Conservation (phyloP, 2,113 vertebrate genomes). For the Sphaerodactylus townsendi region DNA sequence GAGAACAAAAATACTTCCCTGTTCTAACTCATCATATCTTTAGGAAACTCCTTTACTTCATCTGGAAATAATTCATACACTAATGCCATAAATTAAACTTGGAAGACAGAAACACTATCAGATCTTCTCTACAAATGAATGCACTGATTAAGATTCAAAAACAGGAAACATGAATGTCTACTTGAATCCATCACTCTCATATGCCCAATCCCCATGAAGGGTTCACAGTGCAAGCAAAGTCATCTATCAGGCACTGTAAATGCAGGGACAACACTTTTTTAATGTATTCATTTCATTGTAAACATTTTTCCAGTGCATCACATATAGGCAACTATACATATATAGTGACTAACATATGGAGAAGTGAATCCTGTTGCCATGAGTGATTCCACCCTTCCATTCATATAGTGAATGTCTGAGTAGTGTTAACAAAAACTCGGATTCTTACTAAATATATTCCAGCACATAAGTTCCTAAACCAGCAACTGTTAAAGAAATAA, state of each 20-base stretch:
- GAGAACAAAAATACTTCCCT: neutral
- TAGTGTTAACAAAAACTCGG: neutral
- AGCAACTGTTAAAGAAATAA: neutral
- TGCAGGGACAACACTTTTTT: neutral
- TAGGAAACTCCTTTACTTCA: neutral
- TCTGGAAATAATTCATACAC: neutral
- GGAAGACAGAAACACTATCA: neutral
- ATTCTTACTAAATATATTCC: neutral
- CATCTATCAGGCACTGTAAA: too few relatives aligned
- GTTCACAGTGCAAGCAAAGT: neutral
- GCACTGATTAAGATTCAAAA: neutral
- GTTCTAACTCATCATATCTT: neutral
- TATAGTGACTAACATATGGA: neutral
- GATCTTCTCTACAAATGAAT: neutral
- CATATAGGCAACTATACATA: too few relatives aligned
- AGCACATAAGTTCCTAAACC: neutral
- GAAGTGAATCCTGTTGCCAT: neutral
- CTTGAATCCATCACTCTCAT: too few relatives aligned
- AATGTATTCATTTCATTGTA: too few relatives aligned
- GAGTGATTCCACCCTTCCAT: neutral
- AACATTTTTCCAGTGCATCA: too few relatives aligned
- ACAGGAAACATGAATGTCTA: too few relatives aligned
- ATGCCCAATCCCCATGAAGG: too few relatives aligned
- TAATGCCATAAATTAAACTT: neutral
- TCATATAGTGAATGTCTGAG: neutral